phyloP scores from a whole-genome alignment of 2,113 vertebrate genomes.

The Rhinopomastus cyanomelas region DNA sequence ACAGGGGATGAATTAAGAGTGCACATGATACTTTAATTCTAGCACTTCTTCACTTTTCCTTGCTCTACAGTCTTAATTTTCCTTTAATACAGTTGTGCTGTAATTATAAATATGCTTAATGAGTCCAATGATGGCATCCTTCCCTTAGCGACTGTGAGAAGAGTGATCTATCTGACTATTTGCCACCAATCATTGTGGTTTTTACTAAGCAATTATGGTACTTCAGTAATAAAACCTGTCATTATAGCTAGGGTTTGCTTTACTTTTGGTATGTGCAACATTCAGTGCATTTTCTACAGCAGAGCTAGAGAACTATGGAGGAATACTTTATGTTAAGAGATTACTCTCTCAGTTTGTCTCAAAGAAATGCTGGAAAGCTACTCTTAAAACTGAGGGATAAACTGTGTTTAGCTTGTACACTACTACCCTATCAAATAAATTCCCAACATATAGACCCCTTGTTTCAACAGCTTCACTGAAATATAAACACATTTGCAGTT shows the following conservation, averaged over 20 bases:
- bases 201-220: neutral
- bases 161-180: neutral
- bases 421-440: neutral
- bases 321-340: neutral
- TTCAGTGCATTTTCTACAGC: neutral
- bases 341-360: neutral
- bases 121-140: neutral
- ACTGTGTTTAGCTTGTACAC: neutral
- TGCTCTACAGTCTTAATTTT: neutral
- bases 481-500: neutral
- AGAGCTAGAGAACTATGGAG: neutral
- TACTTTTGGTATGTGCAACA: neutral
- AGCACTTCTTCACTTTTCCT: neutral
- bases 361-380: neutral
- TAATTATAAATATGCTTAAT: constrained; percentile 15
- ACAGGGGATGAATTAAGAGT: neutral
- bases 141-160: neutral
- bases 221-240: neutral
- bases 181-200: neutral
- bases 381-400: neutral
- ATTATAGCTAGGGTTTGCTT: neutral
- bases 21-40: neutral
- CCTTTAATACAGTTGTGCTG: neutral
- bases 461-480: neutral
- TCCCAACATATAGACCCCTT: neutral